These are phyloP conservation scores for Otolemur crassicaudatus DNA, from an alignment of 2,797 vertebrate species.

Conservation along the genomic window DNA sequence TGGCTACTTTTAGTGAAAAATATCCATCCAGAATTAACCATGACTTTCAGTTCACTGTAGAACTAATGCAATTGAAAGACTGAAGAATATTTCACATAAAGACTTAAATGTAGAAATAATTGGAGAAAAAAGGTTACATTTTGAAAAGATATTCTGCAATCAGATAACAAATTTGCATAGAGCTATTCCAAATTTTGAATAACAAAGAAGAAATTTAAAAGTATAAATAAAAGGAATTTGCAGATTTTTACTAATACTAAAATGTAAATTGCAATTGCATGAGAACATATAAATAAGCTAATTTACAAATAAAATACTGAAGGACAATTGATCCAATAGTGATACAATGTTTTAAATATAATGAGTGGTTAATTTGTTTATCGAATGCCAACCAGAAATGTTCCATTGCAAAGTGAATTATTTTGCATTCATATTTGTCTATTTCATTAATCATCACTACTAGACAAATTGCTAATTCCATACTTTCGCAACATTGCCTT, in stretches of 20 bases:
- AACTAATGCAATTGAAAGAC: background rate
- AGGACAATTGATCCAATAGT: background rate
- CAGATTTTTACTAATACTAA: background rate
- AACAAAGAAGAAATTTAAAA: background rate
- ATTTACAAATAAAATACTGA: background rate
- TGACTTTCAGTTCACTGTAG: background rate
- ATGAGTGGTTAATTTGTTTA: background rate
- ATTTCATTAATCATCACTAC: background rate
- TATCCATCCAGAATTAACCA: background rate
- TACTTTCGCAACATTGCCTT: background rate
- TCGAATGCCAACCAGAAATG: background rate
- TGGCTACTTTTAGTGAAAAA: background rate
- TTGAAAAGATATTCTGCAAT: constrained; percentile 18
- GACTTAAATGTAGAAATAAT: background rate
- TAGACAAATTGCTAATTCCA: background rate
- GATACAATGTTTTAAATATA: background rate
- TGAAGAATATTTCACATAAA: background rate
- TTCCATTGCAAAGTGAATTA: background rate
- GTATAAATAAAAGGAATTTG: background rate
- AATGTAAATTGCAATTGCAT: background rate
- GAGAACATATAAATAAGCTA: background rate
- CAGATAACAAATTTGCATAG: background rate
- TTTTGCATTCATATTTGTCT: background rate
- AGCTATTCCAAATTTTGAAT: background rate
- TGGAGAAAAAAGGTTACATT: background rate